These are phyloP conservation scores for Mola mola DNA, from an alignment of 2,113 vertebrate genomes.

Conservation along the genomic window DNA sequence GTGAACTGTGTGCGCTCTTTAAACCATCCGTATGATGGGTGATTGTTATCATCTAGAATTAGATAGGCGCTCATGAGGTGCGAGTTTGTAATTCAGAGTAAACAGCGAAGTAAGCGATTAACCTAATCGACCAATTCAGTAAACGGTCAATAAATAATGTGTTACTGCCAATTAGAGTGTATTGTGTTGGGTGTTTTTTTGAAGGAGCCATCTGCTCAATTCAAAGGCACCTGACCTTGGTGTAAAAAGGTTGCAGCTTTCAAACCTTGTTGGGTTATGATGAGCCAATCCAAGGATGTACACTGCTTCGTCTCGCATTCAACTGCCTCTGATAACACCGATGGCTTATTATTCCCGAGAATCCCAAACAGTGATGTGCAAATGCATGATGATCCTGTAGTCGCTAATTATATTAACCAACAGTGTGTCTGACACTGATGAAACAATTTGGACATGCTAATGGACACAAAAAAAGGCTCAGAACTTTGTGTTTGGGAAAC, in stretches of 20 bases:
- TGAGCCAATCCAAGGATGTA: conserved; percentile 1
- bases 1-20: conserved; percentile 17
- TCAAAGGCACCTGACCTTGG: conserved; percentile 67
- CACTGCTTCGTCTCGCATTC: conserved; percentile 27
- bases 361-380: conserved; percentile 41
- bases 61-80: conserved; percentile 44
- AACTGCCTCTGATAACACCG: conserved; percentile 8
- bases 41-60: conserved; percentile 56
- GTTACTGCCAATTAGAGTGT: conserved; percentile 66
- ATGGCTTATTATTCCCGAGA: conserved; percentile 37
- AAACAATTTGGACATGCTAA: conserved; percentile 57
- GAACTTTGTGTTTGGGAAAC: conserved; percentile 27
- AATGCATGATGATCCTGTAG: conserved; percentile 42
- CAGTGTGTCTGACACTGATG: conserved; percentile 36
- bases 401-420: conserved; percentile 51
- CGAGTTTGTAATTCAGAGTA: conserved; percentile 59
- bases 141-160: conserved; percentile 75
- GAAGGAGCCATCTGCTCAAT: conserved; percentile 67
- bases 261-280: conserved; percentile 12
- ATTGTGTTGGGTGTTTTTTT: conserved; percentile 44
- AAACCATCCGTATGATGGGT: conserved; percentile 29
- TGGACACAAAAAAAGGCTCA: conserved; percentile 10
- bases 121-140: conserved; percentile 74
- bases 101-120: conserved; percentile 58
- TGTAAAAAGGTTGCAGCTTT: conserved; percentile 21